Evolutionary conservation across 2,113 vertebrate genomes (phyloP).

Genomic region (Neodontobutis hainanensis): DNA sequence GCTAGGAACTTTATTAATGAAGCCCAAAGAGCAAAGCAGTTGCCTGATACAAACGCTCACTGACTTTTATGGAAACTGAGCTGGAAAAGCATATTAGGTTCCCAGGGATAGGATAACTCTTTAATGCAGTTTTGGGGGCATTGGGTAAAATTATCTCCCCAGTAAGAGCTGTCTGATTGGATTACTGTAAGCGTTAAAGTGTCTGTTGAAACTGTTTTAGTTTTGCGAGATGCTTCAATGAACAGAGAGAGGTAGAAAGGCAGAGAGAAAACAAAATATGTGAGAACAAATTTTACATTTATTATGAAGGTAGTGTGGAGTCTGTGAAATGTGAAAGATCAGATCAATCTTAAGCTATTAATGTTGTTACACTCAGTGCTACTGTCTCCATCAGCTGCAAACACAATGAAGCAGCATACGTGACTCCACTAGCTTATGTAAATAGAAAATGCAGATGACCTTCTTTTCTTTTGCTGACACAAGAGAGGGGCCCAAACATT

Average conservation of each 20-base stretch:
- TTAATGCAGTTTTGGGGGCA: slow-evolving; percentile 40
- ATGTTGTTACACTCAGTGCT: slow-evolving; percentile 16
- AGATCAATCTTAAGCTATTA: slow-evolving; percentile 32
- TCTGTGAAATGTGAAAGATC: slow-evolving; percentile 1
- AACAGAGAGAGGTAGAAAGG: slow-evolving; percentile 8
- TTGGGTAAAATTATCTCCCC: slow-evolving; percentile 32
- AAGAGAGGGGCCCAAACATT: neutral
- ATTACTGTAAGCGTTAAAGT: slow-evolving; percentile 37
- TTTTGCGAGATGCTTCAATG: neutral
- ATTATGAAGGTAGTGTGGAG: slow-evolving; percentile 26
- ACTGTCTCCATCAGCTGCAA: slow-evolving; percentile 13
- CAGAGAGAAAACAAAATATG: slow-evolving; percentile 5
- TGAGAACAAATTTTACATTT: slow-evolving; percentile 35
- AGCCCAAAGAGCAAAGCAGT: neutral
- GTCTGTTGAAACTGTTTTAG: slow-evolving; percentile 33
- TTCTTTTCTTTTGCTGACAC: neutral
- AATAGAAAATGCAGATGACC: neutral
- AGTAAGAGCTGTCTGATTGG: slow-evolving; percentile 58
- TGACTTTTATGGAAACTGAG: slow-evolving; percentile 23
- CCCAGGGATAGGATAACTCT: slow-evolving; percentile 34
- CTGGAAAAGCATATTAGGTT: slow-evolving; percentile 13
- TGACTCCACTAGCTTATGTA: too few species aligned
- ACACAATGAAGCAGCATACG: neutral
- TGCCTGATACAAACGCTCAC: neutral
- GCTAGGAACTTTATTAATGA: too few species aligned